Evolutionary conservation across 2,888 invertebrate genomes (phyloP), one percentile per base, ranked within the genome.

Genomic region (Synanthedon myopaeformis): DNA sequence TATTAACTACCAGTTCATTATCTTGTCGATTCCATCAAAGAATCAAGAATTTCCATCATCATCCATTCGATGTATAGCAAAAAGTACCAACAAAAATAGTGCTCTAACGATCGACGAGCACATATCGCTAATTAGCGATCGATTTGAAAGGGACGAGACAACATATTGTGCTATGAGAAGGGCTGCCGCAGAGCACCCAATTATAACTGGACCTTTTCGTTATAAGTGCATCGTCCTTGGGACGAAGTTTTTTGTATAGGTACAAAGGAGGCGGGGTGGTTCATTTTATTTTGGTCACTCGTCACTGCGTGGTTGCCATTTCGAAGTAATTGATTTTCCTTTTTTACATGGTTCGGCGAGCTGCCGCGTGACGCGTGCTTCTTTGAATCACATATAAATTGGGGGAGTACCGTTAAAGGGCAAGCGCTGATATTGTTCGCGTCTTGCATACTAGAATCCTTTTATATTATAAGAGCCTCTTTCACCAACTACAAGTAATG

Each of bases 291-390:
- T 58, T 71, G 74, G 79, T 42, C 63, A 62, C 59, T 50, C 50
- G 14, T 28, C 51, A 35, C 63, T 67, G 67, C 64, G 67, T 71
- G 74, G 70, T 72, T 76, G 79, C 76, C 78, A 82, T 79, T 80
- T 81, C 72, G 76, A 68, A 79, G 79, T 83, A 84, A 84, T 83
- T 86, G 84, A 82, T 85, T 84, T 78, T 76, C 79, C 76, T 79
- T 82, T 82, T 57, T 58, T 83, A 82, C 77, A 82, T 78, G 83
- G 79, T 76, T 72, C 77, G 76, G 66, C 66, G 77, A 72, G 72
- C 74, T 71, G 76, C 69, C 66, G 64, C 69, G 74, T 73, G 74
- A 74, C 72, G 77, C 72, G 69, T 68, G 67, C 66, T 62, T 62
- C 67, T 67, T 67, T 66, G 65, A 67, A 55, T 63, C 58, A 60